Conservation (phyloP, 2,113 vertebrate genomes). For the Dendropsophus ebraccatus region DNA sequence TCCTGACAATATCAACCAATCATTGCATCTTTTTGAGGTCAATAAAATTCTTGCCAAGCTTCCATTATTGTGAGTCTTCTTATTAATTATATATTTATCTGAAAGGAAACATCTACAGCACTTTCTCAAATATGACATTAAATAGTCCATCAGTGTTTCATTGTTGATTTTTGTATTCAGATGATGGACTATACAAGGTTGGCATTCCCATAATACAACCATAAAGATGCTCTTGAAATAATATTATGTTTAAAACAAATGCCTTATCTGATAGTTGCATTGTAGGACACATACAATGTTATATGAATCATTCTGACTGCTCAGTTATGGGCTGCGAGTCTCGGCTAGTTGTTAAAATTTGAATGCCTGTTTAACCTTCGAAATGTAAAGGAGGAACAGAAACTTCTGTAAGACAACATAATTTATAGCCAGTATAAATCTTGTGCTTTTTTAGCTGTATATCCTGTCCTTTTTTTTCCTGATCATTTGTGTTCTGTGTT, state of each 20-base stretch:
- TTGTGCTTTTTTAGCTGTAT: neutral
- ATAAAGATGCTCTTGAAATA: constrained; percentile 56
- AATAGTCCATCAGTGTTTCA: constrained; percentile 15
- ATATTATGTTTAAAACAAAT: constrained; percentile 53
- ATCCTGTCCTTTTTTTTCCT: neutral
- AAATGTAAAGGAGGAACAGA: constrained; percentile 26
- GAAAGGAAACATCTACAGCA: constrained; percentile 25
- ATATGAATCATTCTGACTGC: constrained; percentile 52
- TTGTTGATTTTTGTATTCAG: constrained; percentile 33
- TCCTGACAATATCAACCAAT: constrained; percentile 22
- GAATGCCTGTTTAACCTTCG: constrained; percentile 55
- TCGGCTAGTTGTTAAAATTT: constrained; percentile 15
- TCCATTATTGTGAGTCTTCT: constrained; percentile 6
- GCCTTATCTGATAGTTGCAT: constrained; percentile 40
- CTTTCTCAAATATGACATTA: constrained; percentile 28
- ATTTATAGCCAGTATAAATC: constrained; percentile 12
- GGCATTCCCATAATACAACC: constrained; percentile 21
- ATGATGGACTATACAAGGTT: constrained; percentile 36
- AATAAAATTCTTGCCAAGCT: constrained; percentile 19
- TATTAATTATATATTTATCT: constrained; percentile 53
- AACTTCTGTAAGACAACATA: constrained; percentile 1
- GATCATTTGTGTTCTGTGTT: too few species aligned
- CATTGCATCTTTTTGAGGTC: constrained; percentile 4
- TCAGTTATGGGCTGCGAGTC: constrained; percentile 17
- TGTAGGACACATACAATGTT: constrained; percentile 41